Conservation (phyloP, 2,888 invertebrate genomes). For the Autographa pulchrina region DNA sequence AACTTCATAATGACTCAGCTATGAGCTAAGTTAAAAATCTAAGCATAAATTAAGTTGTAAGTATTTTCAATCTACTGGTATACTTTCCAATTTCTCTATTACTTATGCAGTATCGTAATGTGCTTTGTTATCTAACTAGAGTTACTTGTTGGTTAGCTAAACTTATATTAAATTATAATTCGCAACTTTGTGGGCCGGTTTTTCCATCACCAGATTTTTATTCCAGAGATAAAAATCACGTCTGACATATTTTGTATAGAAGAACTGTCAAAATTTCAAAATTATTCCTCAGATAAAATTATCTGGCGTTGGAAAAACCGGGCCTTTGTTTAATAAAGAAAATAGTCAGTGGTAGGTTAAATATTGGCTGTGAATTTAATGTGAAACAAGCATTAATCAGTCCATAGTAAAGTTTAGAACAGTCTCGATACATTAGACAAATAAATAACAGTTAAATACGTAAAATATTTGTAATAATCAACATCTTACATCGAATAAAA, state of each 20-base stretch:
- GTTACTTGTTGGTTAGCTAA: slow-evolving; percentile 8
- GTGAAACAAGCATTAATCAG: slow-evolving; percentile 76
- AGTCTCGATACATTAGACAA: slow-evolving; percentile 45
- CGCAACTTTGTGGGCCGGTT: slow-evolving; percentile 9
- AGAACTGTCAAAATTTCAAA: too few species aligned
- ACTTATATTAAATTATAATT: slow-evolving; percentile 27
- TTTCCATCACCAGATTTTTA: too few species aligned
- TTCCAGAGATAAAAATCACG: too few species aligned
- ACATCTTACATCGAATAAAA: slow-evolving; percentile 35
- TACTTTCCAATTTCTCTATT: slow-evolving; percentile 1
- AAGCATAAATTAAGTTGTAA: slow-evolving; percentile 3
- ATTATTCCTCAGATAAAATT: too few species aligned
- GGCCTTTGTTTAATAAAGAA: slow-evolving; percentile 17
- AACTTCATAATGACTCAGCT: background rate
- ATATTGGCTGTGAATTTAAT: slow-evolving; percentile 86
- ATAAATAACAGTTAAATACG: slow-evolving; percentile 37
- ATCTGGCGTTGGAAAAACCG: too few species aligned
- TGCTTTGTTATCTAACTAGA: background rate
- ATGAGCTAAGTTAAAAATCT: background rate
- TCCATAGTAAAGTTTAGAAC: slow-evolving; percentile 68
- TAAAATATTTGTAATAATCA: slow-evolving; percentile 32
- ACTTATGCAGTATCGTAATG: background rate
- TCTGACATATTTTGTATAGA: too few species aligned
- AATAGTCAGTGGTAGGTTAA: slow-evolving; percentile 71
- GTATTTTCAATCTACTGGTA: background rate